phyloP scores from a whole-genome alignment of 2,888 invertebrate genomes.

The Synergus japonicus region DNA sequence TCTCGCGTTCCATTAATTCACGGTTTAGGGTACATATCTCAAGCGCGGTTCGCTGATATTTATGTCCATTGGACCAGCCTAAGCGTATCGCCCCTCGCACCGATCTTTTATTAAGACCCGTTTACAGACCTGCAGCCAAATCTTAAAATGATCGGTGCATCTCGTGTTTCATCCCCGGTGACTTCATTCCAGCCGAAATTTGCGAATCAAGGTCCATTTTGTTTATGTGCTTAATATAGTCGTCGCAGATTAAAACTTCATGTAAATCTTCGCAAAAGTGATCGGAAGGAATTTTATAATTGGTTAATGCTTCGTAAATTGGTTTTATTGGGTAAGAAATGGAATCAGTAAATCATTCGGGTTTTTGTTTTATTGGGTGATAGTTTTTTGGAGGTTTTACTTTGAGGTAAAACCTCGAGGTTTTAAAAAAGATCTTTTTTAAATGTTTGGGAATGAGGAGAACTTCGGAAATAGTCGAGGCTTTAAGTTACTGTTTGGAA shows the following conservation, averaged over 20 bases:
- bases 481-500: background rate
- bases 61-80: constrained; percentile 48
- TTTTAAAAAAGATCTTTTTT: background rate
- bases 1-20: constrained; percentile 66
- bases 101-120: constrained; percentile 35
- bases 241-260: constrained; percentile 26
- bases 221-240: constrained; percentile 39
- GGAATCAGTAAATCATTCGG: background rate
- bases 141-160: constrained; percentile 40
- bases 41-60: constrained; percentile 57
- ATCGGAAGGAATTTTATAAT: constrained; percentile 26
- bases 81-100: constrained; percentile 5
- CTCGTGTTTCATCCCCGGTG: constrained; percentile 17
- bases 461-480: background rate
- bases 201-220: constrained; percentile 14
- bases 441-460: background rate
- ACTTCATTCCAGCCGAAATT: constrained; percentile 29
- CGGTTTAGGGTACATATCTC: constrained; percentile 54
- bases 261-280: background rate
- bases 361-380: background rate
- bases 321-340: background rate
- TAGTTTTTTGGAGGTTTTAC: background rate
- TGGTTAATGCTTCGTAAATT: constrained; percentile 1
- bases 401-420: too few relatives aligned
- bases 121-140: constrained; percentile 11